Base-by-base conservation (phyloP, 2,797 vertebrate species). In the Monodelphis domestica region DNA sequence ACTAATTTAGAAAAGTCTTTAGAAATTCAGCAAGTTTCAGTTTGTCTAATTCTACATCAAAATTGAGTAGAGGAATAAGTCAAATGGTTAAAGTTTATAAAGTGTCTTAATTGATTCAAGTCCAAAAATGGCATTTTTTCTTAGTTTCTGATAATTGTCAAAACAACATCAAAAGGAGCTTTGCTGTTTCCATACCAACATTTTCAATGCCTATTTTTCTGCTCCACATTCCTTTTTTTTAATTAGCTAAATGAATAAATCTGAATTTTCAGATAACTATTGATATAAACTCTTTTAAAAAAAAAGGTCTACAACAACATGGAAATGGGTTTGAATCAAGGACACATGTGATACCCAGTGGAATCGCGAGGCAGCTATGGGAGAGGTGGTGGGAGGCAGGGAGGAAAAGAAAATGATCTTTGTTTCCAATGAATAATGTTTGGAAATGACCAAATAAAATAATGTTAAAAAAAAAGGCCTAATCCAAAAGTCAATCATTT, bases 211-310 rank as follows among this genome's bases (percentile, higher is more conserved):
- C 89, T 91, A 17, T 12, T 93, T 92, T 84, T 78, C 21, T 91
- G 5, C 91, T 93, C 91, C 45, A 28, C 90, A 94, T 26, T 94
- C 4, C 51, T 21, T 17, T 21, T n/a, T 89, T 91, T 21, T 17
- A 29, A 51, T 45, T 87, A 88, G 93, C 2, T 63, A 30, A 84
- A 45, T 78, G 17, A 92, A 84, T 93, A 29, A 53, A 63, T 92
- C 91, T 59, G 0, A 56, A 90, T 92, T 93, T 95, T 95, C 92
- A 2, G 91, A 93, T 87, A 28, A 54, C 90, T 96, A 0, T 63
- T 95, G 56, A 55, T 93, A 17, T 3, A 91, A 95, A 92, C 30
- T n/a, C 57, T n/a, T n/a, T n/a, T n/a, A n/a, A n/a, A n/a, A n/a
- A n/a, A n/a, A n/a, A n/a, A n/a, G n/a, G n/a, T n/a, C n/a, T n/a